These are phyloP conservation scores for Diphyllodes magnificus DNA, from an alignment of 2,113 vertebrate genomes.

Conservation along the genomic window DNA sequence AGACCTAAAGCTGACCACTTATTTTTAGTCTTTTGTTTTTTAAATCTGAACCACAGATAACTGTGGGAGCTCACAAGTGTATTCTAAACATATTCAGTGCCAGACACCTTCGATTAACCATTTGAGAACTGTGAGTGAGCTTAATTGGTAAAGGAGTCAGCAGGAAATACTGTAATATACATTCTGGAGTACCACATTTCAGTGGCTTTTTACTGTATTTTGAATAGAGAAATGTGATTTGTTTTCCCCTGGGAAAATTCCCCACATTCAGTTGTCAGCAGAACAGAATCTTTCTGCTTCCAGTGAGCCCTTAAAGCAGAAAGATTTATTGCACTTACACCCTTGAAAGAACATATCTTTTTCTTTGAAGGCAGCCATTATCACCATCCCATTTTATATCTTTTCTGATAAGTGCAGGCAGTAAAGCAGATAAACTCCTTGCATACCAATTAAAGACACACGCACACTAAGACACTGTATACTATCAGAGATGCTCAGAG, in stretches of 20 bases:
- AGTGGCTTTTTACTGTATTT: conserved; percentile 49
- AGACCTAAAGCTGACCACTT: not conserved
- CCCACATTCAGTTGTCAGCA: conserved; percentile 48
- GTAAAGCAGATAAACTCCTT: conserved; percentile 66
- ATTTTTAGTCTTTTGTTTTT: not conserved
- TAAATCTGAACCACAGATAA: not conserved
- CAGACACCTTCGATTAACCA: not conserved
- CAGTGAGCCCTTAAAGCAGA: conserved; percentile 55
- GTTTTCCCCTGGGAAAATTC: conserved; percentile 67
- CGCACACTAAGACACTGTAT: conserved; percentile 20
- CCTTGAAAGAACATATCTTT: conserved; percentile 69
- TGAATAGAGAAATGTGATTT: conserved; percentile 61
- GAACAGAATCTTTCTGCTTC: conserved; percentile 48
- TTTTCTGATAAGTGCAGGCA: conserved; percentile 62
- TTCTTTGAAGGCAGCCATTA: conserved; percentile 64
- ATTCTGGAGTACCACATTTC: conserved; percentile 37
- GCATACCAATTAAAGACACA: conserved; percentile 67
- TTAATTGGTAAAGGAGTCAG: conserved; percentile 29
- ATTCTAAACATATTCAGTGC: not conserved
- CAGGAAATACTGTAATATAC: conserved; percentile 17
- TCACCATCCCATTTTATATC: conserved; percentile 61
- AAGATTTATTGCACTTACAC: conserved; percentile 70
- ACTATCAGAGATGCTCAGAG: conserved; percentile 50
- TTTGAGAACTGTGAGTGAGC: conserved; percentile 22
- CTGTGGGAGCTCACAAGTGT: not conserved